phyloP scores from a whole-genome alignment of 53 echinoderm and acorn worm species.

The Mesocentrotus franciscanus region DNA sequence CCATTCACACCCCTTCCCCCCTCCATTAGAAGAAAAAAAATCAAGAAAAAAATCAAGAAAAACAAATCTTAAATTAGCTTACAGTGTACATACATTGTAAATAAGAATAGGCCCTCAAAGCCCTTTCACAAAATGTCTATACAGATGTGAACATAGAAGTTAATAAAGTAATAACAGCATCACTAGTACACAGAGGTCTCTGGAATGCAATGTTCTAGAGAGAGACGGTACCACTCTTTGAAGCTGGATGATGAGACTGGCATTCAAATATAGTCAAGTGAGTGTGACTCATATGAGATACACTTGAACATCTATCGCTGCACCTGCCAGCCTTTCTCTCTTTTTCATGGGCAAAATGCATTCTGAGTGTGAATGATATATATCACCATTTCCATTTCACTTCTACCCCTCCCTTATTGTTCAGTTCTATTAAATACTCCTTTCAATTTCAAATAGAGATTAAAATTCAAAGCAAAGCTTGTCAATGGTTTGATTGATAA shows the following conservation, averaged over 20 bases:
- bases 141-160: too few relatives aligned
- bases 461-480: neutral
- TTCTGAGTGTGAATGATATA: neutral
- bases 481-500: neutral
- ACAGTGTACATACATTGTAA: too few relatives aligned
- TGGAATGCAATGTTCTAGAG: neutral
- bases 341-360: neutral
- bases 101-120: too few relatives aligned
- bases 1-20: too few relatives aligned
- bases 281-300: neutral
- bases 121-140: too few relatives aligned
- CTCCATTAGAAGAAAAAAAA: too few relatives aligned
- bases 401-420: neutral
- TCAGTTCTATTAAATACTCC: neutral
- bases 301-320: neutral
- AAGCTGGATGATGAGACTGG: neutral
- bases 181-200: neutral
- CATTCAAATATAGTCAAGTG: conserved; percentile 17
- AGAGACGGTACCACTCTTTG: neutral
- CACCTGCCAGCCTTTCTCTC: neutral
- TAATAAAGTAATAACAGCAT: too few relatives aligned
- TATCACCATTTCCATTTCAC: neutral
- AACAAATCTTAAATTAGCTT: too few relatives aligned
- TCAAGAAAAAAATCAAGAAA: too few relatives aligned
- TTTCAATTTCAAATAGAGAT: neutral